A percentile compares a stretch with the other conserved stretches of the same genome.
These are phyloP conservation scores for Blastobasis lacticolella DNA, from an alignment of 2,888 invertebrate genomes.

Conservation along the genomic window DNA sequence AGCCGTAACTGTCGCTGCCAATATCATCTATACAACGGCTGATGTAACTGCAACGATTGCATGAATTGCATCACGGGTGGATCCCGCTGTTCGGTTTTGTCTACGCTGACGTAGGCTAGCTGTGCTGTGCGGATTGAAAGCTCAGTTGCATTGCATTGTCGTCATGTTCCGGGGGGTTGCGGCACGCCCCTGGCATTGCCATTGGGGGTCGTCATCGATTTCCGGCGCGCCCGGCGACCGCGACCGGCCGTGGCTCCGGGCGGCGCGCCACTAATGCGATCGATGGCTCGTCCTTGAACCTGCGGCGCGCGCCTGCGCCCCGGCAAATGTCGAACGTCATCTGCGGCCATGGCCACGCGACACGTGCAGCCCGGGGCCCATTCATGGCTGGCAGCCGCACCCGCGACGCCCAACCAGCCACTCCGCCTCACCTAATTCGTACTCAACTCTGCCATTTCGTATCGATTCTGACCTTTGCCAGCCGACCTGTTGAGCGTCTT, in stretches of 20 bases:
- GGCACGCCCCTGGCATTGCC: constrained; percentile 33
- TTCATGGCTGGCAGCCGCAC: constrained; percentile 42
- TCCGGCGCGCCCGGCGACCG: constrained; percentile 32
- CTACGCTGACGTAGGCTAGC: not conserved
- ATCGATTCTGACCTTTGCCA: constrained; percentile 52
- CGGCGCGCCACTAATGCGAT: constrained; percentile 44
- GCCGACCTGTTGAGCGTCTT: constrained; percentile 39
- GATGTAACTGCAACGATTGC: too few relatives aligned
- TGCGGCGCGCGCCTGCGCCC: constrained; percentile 32
- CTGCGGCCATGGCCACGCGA: constrained; percentile 61
- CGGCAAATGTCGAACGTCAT: constrained; percentile 57
- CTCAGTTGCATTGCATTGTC: too few relatives aligned
- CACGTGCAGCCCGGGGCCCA: constrained; percentile 39
- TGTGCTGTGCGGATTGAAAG: not conserved
- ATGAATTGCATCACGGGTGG: too few relatives aligned
- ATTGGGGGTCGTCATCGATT: constrained; percentile 42
- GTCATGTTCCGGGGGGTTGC: not conserved
- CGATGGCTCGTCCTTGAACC: constrained; percentile 67
- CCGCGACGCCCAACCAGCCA: constrained; percentile 30
- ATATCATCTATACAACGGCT: too few relatives aligned
- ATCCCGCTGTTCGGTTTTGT: too few relatives aligned
- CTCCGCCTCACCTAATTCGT: constrained; percentile 27
- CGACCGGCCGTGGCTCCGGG: constrained; percentile 51
- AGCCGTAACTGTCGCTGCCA: too few relatives aligned
- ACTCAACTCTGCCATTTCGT: constrained; percentile 57